Evolutionary conservation across 30 jellyfish, hydroid and myxozoan genomes (phyloP), one percentile per base, ranked within the genome.

Genomic region (Aurelia aurita): DNA sequence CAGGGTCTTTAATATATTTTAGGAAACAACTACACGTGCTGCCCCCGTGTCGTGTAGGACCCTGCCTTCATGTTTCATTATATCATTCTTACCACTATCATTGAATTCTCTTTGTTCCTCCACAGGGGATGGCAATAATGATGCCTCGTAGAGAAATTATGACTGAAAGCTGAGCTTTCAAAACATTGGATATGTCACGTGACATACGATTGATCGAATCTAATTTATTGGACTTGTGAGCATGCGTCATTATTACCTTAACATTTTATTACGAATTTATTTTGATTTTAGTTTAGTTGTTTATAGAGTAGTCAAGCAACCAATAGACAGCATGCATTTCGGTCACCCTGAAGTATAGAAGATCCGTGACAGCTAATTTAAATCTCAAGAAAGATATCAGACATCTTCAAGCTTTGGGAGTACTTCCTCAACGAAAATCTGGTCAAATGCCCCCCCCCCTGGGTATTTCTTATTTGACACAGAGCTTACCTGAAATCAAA

Each of bases 81-180:
- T 8, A 1, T 39, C 51, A 8, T 39, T 39, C 15, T 6, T 9
- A 39, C 51, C 15, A 4, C 51, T 4, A 39, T 1, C 51, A 3
- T 9, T 39, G 51, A 39, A 39, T 39, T 39, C 14, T 39, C 9
- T 5, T 31, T 68, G 20, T 77, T 75, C 69, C 77, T 75, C 51
- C 76, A 62, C 77, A 80, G 90, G 90, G 90, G 34, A 80, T 66
- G 90, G 21, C 68, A 44, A 29, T 80, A 27, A 21, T 80, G 74
- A 5, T 69, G 55, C 90, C 83, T 5, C 79, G 80, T 10, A 65
- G 35, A 80, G 90, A 80, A 31, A 80, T 80, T 29, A 64, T 80
- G 74, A 80, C 77, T 3, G 90, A 80, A 22, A 80, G 90, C 90
- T 80, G 90, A 80, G 90, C 90, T 80, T 80, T 80, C 76, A 55